A percentile compares a stretch with the other conserved stretches of the same genome.
These are phyloP conservation scores for Pararge aegeria DNA, from an alignment of 1,140 invertebrate genomes.

Conservation along the genomic window DNA sequence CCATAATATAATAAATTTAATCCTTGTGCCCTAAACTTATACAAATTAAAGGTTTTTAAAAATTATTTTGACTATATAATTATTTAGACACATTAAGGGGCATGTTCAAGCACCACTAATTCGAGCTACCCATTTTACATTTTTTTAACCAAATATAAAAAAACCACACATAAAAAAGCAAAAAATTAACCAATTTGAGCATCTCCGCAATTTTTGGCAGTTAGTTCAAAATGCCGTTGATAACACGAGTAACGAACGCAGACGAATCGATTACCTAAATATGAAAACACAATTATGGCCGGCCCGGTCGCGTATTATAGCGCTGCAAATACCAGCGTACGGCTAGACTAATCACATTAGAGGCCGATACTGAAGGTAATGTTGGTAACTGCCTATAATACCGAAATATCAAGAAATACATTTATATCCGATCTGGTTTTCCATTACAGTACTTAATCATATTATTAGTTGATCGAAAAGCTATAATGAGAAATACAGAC, in stretches of 20 bases:
- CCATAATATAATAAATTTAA: too few relatives aligned
- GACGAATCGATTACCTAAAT: conserved; percentile 43
- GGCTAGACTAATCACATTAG: conserved; percentile 68
- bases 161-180: too few relatives aligned
- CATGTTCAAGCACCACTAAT: too few relatives aligned
- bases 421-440: not conserved
- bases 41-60: too few relatives aligned
- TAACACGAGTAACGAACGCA: conserved; percentile 14
- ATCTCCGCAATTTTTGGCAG: too few relatives aligned
- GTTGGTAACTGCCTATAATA: conserved; percentile 34
- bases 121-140: too few relatives aligned
- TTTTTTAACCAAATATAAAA: too few relatives aligned
- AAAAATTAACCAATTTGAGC: too few relatives aligned
- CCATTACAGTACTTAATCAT: not conserved
- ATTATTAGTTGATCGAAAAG: not conserved
- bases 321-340: conserved; percentile 49
- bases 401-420: not conserved
- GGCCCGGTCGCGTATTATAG: conserved; percentile 51
- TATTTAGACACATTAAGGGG: too few relatives aligned
- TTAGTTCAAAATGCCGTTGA: not conserved
- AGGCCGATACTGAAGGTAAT: conserved; percentile 52
- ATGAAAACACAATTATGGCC: conserved; percentile 46
- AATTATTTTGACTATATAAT: too few relatives aligned
- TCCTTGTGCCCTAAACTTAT: too few relatives aligned
- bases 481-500: not conserved